Percentiles rank a stretch among this genome's conserved stretches.
Evolutionary conservation across 64 coral and sea anemone genomes (phyloP).

Genomic region (Anthopleura sola): DNA sequence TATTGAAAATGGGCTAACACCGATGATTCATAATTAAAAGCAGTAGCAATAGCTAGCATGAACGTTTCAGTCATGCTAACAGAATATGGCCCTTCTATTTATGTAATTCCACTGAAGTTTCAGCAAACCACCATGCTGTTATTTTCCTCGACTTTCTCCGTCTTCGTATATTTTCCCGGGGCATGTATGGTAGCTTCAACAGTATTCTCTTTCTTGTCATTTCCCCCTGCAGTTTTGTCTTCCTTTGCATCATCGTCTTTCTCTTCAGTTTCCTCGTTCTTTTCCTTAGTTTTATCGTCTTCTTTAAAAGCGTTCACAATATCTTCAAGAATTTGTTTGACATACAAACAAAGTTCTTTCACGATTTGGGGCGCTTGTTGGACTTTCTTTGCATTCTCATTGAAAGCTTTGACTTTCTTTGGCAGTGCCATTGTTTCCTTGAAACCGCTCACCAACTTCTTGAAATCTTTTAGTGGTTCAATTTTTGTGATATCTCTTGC

Average conservation of each 20-base stretch:
- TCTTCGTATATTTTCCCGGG: background rate
- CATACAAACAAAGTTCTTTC: conserved; percentile 63
- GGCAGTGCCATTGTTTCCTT: conserved; percentile 52
- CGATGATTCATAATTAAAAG: no score
- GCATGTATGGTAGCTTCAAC: background rate
- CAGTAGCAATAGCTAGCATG: no score
- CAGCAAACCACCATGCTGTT: no score
- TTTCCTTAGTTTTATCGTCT: conserved; percentile 41
- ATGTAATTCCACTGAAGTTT: no score
- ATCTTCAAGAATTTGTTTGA: conserved; percentile 47
- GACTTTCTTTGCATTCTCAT: conserved; percentile 75
- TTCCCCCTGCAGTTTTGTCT: no score
- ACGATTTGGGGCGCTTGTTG: conserved; percentile 70
- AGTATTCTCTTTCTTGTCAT: background rate
- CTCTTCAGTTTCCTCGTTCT: background rate
- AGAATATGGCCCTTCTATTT: no score
- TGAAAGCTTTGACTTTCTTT: conserved; percentile 74
- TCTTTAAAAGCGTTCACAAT: conserved; percentile 53
- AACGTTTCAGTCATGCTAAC: no score
- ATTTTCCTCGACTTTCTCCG: background rate
- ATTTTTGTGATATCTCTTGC: conserved; percentile 39
- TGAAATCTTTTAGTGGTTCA: conserved; percentile 58
- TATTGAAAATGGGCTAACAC: no score
- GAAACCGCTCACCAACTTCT: conserved; percentile 48
- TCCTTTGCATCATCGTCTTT: background rate